phyloP scores from a whole-genome alignment of 2,888 invertebrate species.

The Polia nebulosa region DNA sequence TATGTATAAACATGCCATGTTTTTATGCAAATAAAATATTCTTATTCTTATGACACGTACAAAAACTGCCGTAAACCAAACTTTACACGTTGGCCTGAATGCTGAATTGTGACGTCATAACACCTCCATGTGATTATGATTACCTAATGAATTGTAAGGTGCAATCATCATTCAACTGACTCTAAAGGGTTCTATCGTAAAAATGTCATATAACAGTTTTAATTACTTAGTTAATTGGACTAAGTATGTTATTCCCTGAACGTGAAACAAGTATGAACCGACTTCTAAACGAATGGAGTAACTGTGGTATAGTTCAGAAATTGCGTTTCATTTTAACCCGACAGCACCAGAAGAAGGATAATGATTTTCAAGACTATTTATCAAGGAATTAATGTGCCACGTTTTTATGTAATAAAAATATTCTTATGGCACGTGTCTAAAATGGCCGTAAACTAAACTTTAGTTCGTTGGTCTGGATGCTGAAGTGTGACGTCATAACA shows the following conservation, averaged over 20 bases:
- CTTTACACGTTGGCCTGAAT: slow-evolving; percentile 51
- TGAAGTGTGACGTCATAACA: slow-evolving; percentile 11
- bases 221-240: slow-evolving; percentile 27
- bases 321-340: too few species aligned
- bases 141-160: slow-evolving; percentile 53
- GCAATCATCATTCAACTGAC: slow-evolving; percentile 53
- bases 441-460: slow-evolving; percentile 58
- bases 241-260: neutral
- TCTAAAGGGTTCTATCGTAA: slow-evolving; percentile 40
- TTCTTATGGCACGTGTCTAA: too few species aligned
- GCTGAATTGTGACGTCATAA: slow-evolving; percentile 10
- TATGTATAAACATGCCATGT: too few species aligned
- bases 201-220: slow-evolving; percentile 36
- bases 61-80: too few species aligned
- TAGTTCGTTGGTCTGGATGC: slow-evolving; percentile 44
- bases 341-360: too few species aligned
- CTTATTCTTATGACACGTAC: too few species aligned
- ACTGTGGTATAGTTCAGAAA: too few species aligned
- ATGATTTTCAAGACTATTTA: too few species aligned
- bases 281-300: neutral
- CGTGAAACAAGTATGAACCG: neutral
- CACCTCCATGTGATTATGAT: slow-evolving; percentile 10
- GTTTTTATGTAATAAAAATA: too few species aligned
- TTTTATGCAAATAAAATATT: too few species aligned
- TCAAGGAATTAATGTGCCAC: too few species aligned